Base-by-base conservation (phyloP, 2,888 invertebrate genomes). In the Stegophylla sp. region DNA sequence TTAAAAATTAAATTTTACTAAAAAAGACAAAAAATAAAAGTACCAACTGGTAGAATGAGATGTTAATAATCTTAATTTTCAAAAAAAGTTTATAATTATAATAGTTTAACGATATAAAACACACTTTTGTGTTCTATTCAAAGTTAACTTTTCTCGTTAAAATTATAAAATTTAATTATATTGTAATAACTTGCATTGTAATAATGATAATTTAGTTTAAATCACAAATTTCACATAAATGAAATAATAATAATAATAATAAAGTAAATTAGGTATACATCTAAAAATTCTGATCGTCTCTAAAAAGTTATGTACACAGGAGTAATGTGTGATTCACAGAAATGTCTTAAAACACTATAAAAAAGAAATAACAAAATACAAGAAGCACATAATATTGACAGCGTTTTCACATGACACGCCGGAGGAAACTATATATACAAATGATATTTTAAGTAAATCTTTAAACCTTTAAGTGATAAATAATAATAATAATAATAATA, bases 351-450 rank as follows among this genome's bases (percentile, higher is more conserved):
- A 71, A 71, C 43, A 79, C 79, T 79, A 79, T 79, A 79, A 79
- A 79, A 79, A 79, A 79, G 79, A 79, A 79, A 79, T 79, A 79
- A 79, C 79, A 79, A 79, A 79, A 79, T 79, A 79, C 63, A 79
- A 77, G 76, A 77, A 79, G 79, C 79, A 63, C 71, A 71, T 71
- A 69, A 69, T 69, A 71, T 79, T 71, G 79, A 79, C 61, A 79
- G 69, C 59, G 71, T 71, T 61, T 69, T 59, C 17, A 61, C 59
- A 71, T 71, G 79, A 48, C 59, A 79, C 79, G 71, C 79, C 51
- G 48, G 79, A 63, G 48, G 79, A 63, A 59, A 79, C 48, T 79
- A 69, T 79, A 69, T 79, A 41, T 79, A 79, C 79, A 79, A n/a
- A 79, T 79, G 79, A 79, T 41, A 71, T 71, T n/a, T n/a, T 71